Base-by-base conservation (phyloP, 1,140 invertebrate genomes). In the Magallana gigas region DNA sequence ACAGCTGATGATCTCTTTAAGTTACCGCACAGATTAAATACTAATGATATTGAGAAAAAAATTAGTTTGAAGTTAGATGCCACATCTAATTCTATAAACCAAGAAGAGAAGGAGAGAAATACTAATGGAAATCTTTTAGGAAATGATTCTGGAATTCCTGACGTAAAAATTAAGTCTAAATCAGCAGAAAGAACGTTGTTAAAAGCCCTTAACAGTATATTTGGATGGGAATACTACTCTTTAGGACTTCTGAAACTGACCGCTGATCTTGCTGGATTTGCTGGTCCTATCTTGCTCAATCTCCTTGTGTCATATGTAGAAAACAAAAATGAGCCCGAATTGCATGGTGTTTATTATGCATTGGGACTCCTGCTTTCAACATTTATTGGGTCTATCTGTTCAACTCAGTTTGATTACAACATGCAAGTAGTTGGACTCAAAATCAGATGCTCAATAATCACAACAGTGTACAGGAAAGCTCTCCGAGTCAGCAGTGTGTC, bases 321-420 rank as follows among this genome's bases (percentile, higher is more conserved):
- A 94, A 96, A 97, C 91, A 96, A 96, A 93, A 91, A 95, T 80
- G 96, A 97, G 90, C 95, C 96, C 84, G 94, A 96, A 76, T 94
- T 95, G 68, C 91, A 95, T 93, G 97, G 98, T 92, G 98, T 98
- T 94, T 93, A 97, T 3, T 99, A 98, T 95, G 98, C 98, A 11
- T 94, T 95, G 48, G 96, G 96, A 0, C 95, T 99, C 82, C 93
- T 95, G 87, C 8, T 94, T 56, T 88, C 93, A 1, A 94, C 95
- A 8, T 93, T 96, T 23, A 84, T 95, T 95, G 96, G 96, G 85
- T 96, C 98, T 0, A 94, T 99, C 62, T 97, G 97, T 90, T 97
- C 96, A 90, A 96, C 96, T 3, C 98, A 99, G 93, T 99, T 99
- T 95, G 97, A 97, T 92, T 99, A 98, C 94, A 97, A 97, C 92